These are phyloP conservation scores for Drosophila neonasuta DNA, from an alignment of 2,888 invertebrate genomes.

Conservation along the genomic window DNA sequence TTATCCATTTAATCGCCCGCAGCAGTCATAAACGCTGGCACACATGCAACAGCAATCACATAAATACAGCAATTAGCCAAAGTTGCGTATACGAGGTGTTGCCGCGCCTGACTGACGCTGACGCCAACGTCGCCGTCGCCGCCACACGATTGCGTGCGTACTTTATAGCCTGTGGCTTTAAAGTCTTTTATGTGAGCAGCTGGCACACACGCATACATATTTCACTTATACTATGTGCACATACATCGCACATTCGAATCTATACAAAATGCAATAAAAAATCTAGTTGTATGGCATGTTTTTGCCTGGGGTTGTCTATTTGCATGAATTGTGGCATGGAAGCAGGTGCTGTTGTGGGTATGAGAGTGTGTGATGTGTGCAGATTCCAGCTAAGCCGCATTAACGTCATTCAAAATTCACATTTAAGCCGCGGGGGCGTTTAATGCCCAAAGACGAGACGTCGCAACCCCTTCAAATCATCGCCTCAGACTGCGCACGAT, in stretches of 20 bases:
- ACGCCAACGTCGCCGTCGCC: slow-evolving; percentile 1
- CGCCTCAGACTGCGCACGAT: slow-evolving; percentile 33
- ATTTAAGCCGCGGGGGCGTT: slow-evolving; percentile 45
- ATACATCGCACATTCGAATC: neutral
- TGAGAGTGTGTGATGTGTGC: slow-evolving; percentile 28
- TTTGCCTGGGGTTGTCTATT: slow-evolving; percentile 34
- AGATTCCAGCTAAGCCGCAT: slow-evolving; percentile 65
- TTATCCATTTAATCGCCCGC: slow-evolving; percentile 43
- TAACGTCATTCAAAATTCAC: slow-evolving; percentile 70
- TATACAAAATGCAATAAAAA: slow-evolving; percentile 28
- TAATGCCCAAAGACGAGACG: slow-evolving; percentile 13
- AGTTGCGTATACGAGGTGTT: slow-evolving; percentile 58
- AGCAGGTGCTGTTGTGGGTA: slow-evolving; percentile 6
- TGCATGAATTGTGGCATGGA: slow-evolving; percentile 30
- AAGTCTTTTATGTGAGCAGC: slow-evolving; percentile 23
- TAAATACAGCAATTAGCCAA: slow-evolving; percentile 58
- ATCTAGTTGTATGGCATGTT: neutral
- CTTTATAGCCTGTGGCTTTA: slow-evolving; percentile 41
- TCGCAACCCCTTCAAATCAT: neutral
- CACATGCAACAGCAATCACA: slow-evolving; percentile 54
- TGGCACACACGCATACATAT: slow-evolving; percentile 4
- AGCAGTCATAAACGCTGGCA: slow-evolving; percentile 40
- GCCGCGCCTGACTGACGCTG: slow-evolving; percentile 14
- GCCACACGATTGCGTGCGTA: slow-evolving; percentile 22
- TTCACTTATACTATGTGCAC: neutral